These are phyloP conservation scores for Poeciliopsis gracilis DNA, from an alignment of 2,797 vertebrate species.

Conservation along the genomic window DNA sequence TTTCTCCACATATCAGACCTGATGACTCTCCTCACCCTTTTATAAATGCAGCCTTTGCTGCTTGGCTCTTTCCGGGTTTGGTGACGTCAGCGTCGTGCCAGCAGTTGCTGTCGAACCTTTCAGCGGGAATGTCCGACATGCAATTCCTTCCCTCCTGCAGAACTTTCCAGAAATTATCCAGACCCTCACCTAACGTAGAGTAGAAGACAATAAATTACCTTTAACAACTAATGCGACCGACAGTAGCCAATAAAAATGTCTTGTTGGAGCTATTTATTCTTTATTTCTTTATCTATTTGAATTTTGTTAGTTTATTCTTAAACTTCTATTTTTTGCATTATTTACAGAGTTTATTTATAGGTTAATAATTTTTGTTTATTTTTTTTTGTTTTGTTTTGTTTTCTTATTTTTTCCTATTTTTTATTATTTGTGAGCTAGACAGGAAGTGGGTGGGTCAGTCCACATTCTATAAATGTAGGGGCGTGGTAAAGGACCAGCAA, in stretches of 20 bases:
- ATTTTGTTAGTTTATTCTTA: too few relatives aligned
- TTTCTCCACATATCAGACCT: background rate
- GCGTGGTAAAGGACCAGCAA: too few relatives aligned
- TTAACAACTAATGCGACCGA: background rate
- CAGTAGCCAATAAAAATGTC: background rate
- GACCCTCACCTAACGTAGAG: slow-evolving; percentile 80
- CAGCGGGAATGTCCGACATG: slow-evolving; percentile 80
- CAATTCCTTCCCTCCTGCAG: slow-evolving; percentile 85
- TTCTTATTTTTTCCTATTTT: too few relatives aligned
- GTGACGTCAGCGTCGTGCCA: slow-evolving; percentile 82
- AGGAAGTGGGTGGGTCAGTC: too few relatives aligned
- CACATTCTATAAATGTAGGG: too few relatives aligned
- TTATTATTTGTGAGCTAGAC: too few relatives aligned
- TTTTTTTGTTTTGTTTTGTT: too few relatives aligned
- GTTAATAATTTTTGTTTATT: too few relatives aligned
- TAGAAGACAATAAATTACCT: background rate
- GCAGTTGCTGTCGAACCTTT: slow-evolving; percentile 80
- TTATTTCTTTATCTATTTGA: too few relatives aligned
- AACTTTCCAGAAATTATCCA: slow-evolving; percentile 87
- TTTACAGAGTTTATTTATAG: too few relatives aligned
- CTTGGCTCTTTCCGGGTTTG: slow-evolving; percentile 83
- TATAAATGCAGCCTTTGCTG: slow-evolving; percentile 82
- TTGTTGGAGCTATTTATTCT: too few relatives aligned
- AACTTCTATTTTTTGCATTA: too few relatives aligned
- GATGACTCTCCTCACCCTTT: slow-evolving; percentile 76